Conservation (phyloP, 1,140 invertebrate genomes). For the Rhizoglyphus robini region DNA sequence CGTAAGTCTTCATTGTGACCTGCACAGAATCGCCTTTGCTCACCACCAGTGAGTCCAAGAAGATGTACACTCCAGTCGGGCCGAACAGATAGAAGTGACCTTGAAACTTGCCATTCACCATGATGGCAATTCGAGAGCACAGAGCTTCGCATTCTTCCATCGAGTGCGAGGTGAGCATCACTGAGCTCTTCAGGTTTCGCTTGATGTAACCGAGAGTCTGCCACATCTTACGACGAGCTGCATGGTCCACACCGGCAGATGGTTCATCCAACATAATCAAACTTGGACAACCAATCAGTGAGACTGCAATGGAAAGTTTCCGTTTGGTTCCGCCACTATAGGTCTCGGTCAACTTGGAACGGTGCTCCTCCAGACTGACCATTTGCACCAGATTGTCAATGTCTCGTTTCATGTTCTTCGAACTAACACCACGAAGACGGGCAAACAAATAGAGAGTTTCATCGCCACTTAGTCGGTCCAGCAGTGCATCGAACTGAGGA, state of each 20-base stretch:
- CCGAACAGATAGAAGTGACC: too few relatives aligned
- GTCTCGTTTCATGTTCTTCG: constrained; percentile 28
- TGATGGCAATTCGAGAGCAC: too few relatives aligned
- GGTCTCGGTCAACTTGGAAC: constrained; percentile 24
- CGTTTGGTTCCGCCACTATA: constrained; percentile 43
- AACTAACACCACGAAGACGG: constrained; percentile 48
- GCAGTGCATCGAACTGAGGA: too few relatives aligned
- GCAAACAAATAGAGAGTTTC: constrained; percentile 61
- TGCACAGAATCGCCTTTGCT: too few relatives aligned
- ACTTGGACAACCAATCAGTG: constrained; percentile 52
- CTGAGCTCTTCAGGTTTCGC: constrained; percentile 46
- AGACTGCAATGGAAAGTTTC: constrained; percentile 43
- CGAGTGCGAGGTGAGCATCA: too few relatives aligned
- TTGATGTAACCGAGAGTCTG: constrained; percentile 28
- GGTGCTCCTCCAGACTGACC: constrained; percentile 26
- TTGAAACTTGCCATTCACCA: constrained; percentile 65
- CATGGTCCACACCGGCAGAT: constrained; percentile 43
- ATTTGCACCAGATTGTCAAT: constrained; percentile 27
- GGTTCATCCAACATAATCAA: constrained; percentile 37
- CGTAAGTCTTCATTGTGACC: too few relatives aligned
- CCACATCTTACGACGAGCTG: constrained; percentile 39
- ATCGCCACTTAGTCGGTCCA: constrained; percentile 51
- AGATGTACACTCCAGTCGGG: too few relatives aligned
- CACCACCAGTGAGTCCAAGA: too few relatives aligned
- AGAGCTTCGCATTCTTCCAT: too few relatives aligned